phyloP scores from a whole-genome alignment of 2,888 invertebrate genomes.

The Aspidiotus destructor region DNA sequence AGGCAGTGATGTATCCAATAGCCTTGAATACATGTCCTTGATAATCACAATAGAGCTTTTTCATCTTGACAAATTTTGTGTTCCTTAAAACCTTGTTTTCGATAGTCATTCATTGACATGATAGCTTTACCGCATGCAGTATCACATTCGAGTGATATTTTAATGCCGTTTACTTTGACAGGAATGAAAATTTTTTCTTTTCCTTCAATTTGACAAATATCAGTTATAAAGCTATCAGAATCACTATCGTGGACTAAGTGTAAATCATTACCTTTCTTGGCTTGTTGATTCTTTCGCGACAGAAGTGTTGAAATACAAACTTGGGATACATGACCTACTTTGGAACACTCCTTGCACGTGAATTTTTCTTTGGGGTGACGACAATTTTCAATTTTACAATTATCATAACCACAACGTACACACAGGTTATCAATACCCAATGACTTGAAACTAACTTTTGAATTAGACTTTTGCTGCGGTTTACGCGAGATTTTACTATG shows the following conservation, averaged over 20 bases:
- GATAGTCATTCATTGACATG: neutral
- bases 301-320: slow-evolving; percentile 2
- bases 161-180: neutral
- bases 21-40: neutral
- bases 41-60: neutral
- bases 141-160: neutral
- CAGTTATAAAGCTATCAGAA: neutral
- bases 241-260: neutral
- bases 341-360: neutral
- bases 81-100: neutral
- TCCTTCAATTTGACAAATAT: neutral
- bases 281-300: neutral
- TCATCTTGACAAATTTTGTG: neutral
- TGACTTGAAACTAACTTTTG: neutral
- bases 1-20: neutral
- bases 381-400: neutral
- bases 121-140: neutral
- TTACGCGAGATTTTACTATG: neutral
- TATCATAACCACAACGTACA: neutral
- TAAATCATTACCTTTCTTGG: slow-evolving; percentile 1
- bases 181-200: neutral
- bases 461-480: neutral
- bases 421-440: slow-evolving; percentile 4
- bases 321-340: neutral
- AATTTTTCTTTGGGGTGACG: neutral